A percentile compares a stretch with the other conserved stretches of the same genome.
Evolutionary conservation across 2,797 vertebrate genomes (phyloP).

Genomic region (Melopsittacus undulatus): DNA sequence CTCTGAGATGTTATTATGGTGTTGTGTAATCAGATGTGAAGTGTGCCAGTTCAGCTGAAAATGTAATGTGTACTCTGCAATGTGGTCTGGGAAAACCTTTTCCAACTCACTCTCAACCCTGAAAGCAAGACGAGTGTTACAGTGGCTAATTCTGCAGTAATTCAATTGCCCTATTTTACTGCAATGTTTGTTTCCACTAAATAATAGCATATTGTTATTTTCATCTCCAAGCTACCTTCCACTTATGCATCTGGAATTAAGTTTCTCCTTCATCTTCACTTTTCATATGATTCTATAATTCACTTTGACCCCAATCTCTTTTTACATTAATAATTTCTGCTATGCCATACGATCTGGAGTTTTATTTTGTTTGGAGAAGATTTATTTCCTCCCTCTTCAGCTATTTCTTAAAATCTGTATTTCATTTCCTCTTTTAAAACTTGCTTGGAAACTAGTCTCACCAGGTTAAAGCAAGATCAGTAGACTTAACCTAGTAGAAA

Average conservation of each 20-base stretch:
- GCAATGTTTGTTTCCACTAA: not conserved
- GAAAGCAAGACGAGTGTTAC: not conserved
- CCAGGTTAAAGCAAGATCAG: not conserved
- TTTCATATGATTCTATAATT: not conserved
- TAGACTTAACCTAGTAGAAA: not conserved
- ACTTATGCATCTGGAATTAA: not conserved
- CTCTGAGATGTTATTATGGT: not conserved
- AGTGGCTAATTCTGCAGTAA: not conserved
- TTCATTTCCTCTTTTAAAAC: not conserved
- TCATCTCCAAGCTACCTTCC: not conserved
- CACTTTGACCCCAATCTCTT: not conserved
- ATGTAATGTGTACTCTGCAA: accelerated
- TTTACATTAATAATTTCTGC: not conserved
- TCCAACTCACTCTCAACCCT: not conserved
- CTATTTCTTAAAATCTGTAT: not conserved
- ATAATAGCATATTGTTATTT: not conserved
- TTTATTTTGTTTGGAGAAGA: not conserved
- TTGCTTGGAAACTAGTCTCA: not conserved
- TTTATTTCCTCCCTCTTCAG: not conserved
- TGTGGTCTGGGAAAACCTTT: not conserved
- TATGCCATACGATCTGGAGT: not conserved
- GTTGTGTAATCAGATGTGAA: not conserved
- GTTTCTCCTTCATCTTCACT: not conserved
- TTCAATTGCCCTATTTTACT: not conserved
- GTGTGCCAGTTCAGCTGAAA: not conserved